These are phyloP conservation scores for Drosophila peninsularis DNA, from an alignment of 2,888 invertebrate genomes.

Conservation along the genomic window DNA sequence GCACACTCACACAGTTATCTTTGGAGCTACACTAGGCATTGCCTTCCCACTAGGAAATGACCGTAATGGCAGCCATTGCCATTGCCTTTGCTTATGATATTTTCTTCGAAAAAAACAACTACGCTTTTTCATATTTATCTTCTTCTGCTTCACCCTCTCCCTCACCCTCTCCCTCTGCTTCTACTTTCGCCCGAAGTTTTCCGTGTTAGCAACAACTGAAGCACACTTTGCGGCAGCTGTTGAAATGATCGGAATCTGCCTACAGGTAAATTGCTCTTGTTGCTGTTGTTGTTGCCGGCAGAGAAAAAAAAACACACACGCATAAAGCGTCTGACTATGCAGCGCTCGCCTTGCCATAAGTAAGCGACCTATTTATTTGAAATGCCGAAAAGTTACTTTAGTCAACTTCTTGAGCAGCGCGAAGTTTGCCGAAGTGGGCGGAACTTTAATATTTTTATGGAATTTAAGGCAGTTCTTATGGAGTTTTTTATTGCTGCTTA, in stretches of 20 bases:
- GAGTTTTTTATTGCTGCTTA: background rate
- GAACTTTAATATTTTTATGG: background rate
- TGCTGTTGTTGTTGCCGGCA: background rate
- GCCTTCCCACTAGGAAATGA: constrained; percentile 63
- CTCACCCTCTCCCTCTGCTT: background rate
- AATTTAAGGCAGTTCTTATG: background rate
- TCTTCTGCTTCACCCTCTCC: background rate
- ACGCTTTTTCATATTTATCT: constrained; percentile 51
- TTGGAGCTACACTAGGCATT: constrained; percentile 11
- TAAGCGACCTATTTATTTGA: constrained; percentile 11
- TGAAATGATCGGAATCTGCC: constrained; percentile 21
- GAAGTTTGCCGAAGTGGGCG: background rate
- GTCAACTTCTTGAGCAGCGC: background rate
- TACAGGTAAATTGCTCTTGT: constrained; percentile 25
- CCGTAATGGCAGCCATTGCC: constrained; percentile 69
- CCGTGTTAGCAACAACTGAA: constrained; percentile 40
- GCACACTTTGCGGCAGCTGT: constrained; percentile 23
- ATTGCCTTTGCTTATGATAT: constrained; percentile 72
- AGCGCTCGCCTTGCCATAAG: constrained; percentile 4
- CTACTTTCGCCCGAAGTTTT: constrained; percentile 7
- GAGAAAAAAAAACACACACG: too few species aligned
- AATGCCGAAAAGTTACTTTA: background rate
- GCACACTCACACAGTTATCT: constrained; percentile 11
- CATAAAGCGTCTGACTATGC: constrained; percentile 14
- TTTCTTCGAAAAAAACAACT: constrained; percentile 42